Conservation (phyloP, 2,113 vertebrate genomes). For the Accipiter virgatus region DNA sequence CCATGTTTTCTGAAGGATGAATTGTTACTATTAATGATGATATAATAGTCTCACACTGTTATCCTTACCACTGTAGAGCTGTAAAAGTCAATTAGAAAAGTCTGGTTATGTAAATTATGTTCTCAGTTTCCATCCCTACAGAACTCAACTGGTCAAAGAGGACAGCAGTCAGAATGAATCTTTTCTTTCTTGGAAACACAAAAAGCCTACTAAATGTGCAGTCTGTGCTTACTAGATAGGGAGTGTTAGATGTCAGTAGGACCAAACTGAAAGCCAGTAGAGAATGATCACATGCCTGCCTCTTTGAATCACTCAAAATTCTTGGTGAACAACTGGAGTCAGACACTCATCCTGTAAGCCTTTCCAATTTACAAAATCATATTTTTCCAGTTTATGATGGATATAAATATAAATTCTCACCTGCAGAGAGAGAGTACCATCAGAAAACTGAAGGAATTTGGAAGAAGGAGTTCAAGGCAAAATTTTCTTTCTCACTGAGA, state of each 20-base stretch:
- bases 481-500: not conserved
- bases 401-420: not conserved
- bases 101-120: not conserved
- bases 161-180: not conserved
- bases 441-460: not conserved
- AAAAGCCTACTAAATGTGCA: not conserved
- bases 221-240: not conserved
- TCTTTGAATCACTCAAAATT: not conserved
- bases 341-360: not conserved
- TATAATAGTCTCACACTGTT: not conserved
- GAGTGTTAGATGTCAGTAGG: not conserved
- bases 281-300: not conserved
- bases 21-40: not conserved
- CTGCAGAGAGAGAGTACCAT: not conserved
- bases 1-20: not conserved
- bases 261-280: not conserved
- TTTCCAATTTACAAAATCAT: not conserved
- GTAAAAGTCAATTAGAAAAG: not conserved
- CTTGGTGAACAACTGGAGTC: not conserved
- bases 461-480: not conserved
- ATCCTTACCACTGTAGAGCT: rapidly evolving
- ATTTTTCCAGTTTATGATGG: not conserved
- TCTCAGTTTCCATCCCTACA: not conserved
- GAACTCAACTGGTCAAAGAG: not conserved
- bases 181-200: not conserved